A percentile compares a stretch with the other conserved stretches of the same genome.
These are phyloP conservation scores for Pharmacophagus antenor DNA, from an alignment of 2,888 invertebrate genomes.

Conservation along the genomic window DNA sequence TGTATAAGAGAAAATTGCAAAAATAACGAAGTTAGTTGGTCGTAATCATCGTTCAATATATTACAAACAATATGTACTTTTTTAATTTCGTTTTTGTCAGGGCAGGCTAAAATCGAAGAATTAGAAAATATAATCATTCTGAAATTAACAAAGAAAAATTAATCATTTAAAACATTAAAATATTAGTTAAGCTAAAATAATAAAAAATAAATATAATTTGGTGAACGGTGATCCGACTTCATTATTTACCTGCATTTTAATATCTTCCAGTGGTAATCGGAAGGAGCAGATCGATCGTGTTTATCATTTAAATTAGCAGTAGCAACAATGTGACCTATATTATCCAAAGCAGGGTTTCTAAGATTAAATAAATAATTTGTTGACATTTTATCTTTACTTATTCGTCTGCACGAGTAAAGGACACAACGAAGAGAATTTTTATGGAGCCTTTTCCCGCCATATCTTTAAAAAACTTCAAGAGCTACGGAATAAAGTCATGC, in stretches of 20 bases:
- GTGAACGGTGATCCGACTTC: neutral
- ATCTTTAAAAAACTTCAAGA: no score
- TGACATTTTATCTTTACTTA: conserved; percentile 41
- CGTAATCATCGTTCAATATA: conserved; percentile 60
- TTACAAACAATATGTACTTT: conserved; percentile 66
- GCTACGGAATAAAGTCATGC: no score
- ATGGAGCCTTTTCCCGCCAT: no score
- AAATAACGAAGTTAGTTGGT: conserved; percentile 61
- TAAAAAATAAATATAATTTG: no score
- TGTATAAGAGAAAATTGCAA: conserved; percentile 61
- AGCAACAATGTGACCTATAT: conserved; percentile 58
- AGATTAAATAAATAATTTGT: conserved; percentile 50
- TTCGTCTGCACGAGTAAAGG: neutral
- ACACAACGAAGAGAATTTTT: neutral
- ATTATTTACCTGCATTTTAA: conserved; percentile 64
- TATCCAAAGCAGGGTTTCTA: conserved; percentile 58
- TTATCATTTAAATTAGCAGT: conserved; percentile 65
- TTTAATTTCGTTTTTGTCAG: conserved; percentile 62
- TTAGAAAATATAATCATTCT: conserved; percentile 74
- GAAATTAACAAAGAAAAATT: conserved; percentile 26
- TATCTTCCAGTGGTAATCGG: conserved; percentile 73
- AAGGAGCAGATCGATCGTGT: conserved; percentile 72
- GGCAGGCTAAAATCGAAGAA: conserved; percentile 64
- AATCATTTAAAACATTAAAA: neutral
- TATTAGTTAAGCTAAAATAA: neutral